These are phyloP conservation scores for Melikaiella ostensackeni DNA, from an alignment of 2,888 invertebrate genomes.

Conservation along the genomic window DNA sequence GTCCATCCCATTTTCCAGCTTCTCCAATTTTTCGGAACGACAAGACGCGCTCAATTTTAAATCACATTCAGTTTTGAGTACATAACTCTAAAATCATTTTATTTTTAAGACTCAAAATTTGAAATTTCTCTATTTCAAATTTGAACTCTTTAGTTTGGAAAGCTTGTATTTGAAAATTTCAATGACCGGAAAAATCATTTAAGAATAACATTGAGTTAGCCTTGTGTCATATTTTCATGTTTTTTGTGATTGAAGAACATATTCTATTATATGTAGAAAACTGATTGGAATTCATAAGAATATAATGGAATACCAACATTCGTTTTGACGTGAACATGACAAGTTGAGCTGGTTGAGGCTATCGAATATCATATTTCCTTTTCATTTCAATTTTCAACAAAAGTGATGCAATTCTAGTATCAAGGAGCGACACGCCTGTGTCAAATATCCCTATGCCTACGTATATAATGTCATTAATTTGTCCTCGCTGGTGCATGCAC, in stretches of 20 bases:
- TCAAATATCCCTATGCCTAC: constrained; percentile 27
- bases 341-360: neutral
- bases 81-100: too few relatives aligned
- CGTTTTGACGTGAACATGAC: neutral
- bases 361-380: constrained; percentile 6
- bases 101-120: too few relatives aligned
- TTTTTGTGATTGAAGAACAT: neutral
- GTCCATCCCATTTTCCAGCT: too few relatives aligned
- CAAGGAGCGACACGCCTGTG: constrained; percentile 27
- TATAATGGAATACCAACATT: constrained; percentile 3
- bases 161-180: neutral
- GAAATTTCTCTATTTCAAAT: too few relatives aligned
- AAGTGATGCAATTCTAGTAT: constrained; percentile 26
- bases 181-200: neutral
- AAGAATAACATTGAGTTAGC: neutral
- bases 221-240: neutral
- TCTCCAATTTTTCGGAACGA: too few relatives aligned
- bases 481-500: constrained; percentile 8
- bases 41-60: too few relatives aligned
- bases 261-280: neutral
- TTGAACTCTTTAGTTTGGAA: too few relatives aligned
- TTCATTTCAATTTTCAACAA: neutral
- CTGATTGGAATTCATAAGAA: constrained; percentile 10
- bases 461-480: constrained; percentile 24
- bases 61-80: too few relatives aligned